Conservation (phyloP, 37 sponge, comb jelly and placozoan species). For the Aplysina aerophoba region DNA sequence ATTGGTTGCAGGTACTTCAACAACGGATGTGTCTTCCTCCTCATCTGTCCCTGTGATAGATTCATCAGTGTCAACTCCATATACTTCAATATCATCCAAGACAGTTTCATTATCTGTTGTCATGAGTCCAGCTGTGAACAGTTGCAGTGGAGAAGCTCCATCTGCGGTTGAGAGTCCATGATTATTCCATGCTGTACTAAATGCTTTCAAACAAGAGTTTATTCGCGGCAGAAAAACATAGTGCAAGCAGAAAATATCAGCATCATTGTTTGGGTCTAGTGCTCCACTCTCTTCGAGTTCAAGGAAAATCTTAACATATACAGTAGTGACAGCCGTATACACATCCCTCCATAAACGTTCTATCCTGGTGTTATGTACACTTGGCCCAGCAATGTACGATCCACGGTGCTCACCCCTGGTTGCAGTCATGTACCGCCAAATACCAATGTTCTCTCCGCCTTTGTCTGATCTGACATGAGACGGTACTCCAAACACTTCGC, state of each 20-base stretch:
- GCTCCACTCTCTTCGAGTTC: slow-evolving; percentile 27
- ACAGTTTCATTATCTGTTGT: slow-evolving; percentile 8
- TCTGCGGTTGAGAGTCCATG: not conserved
- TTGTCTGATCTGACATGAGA: slow-evolving; percentile 43
- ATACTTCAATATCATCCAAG: slow-evolving; percentile 4
- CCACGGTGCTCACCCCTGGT: slow-evolving; percentile 20
- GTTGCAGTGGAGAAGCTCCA: slow-evolving; percentile 7
- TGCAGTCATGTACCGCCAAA: slow-evolving; percentile 35
- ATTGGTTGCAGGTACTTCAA: not conserved
- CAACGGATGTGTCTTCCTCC: not conserved
- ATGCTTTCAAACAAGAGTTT: not conserved
- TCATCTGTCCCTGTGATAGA: not conserved
- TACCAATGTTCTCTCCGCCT: slow-evolving; percentile 48
- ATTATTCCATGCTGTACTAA: slow-evolving; percentile 30
- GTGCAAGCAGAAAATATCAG: slow-evolving; percentile 43
- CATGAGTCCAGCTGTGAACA: slow-evolving; percentile 4
- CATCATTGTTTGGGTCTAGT: not conserved
- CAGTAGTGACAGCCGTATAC: not conserved
- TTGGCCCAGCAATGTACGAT: slow-evolving; percentile 38
- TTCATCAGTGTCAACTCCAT: slow-evolving; percentile 18
- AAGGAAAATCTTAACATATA: slow-evolving; percentile 7
- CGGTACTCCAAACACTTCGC: slow-evolving; percentile 39
- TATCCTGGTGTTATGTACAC: slow-evolving; percentile 49
- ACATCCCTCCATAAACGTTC: slow-evolving; percentile 54
- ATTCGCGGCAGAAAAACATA: slow-evolving; percentile 35